Percentiles rank a stretch among this genome's conserved stretches.
Evolutionary conservation across 2,113 vertebrate species (phyloP).

Genomic region (Cnemophilus loriae): DNA sequence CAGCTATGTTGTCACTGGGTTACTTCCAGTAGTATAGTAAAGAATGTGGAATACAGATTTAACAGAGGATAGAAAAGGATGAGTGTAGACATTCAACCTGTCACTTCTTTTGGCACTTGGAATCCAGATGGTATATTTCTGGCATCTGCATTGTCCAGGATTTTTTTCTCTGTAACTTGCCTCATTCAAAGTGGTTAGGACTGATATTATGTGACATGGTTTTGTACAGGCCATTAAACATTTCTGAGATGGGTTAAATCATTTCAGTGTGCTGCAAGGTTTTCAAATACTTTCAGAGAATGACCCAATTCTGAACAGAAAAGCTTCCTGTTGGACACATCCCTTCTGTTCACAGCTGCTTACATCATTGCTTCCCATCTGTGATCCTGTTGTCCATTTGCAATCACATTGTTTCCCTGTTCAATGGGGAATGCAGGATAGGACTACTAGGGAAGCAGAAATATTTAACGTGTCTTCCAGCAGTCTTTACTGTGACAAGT

Average conservation of each 20-base stretch:
- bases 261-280: neutral
- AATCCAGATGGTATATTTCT: neutral
- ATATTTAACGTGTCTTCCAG: neutral
- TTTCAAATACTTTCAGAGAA: neutral
- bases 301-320: neutral
- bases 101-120: neutral
- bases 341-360: slow-evolving; percentile 10
- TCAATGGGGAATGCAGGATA: neutral
- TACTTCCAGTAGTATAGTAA: neutral
- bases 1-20: neutral
- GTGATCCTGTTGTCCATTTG: neutral
- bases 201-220: neutral
- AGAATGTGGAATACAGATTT: neutral
- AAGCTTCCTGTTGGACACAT: neutral
- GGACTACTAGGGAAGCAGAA: neutral
- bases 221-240: neutral
- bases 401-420: neutral
- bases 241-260: neutral
- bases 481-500: neutral
- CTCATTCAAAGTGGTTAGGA: neutral
- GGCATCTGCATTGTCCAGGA: neutral
- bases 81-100: neutral
- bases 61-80: neutral
- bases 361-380: neutral
- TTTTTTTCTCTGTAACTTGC: neutral